Percentiles rank a stretch among this genome's conserved stretches.
phyloP scores from a whole-genome alignment of 2,888 invertebrate genomes.

The Trisateles emortualis region DNA sequence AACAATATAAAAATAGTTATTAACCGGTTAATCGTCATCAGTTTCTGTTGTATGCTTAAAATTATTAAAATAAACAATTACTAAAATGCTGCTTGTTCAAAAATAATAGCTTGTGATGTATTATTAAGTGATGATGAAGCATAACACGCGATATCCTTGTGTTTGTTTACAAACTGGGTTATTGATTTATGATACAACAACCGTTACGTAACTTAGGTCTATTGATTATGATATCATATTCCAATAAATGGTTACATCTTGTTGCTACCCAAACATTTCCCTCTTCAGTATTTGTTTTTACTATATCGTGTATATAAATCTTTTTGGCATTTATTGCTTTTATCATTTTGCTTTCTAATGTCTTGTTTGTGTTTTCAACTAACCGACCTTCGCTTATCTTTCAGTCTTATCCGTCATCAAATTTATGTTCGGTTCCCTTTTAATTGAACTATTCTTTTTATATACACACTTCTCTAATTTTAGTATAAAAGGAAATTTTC shows the following conservation, averaged over 20 bases:
- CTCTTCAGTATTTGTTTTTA: slow-evolving; percentile 1
- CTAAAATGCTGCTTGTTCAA: slow-evolving; percentile 32
- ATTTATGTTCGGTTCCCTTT: slow-evolving; percentile 13
- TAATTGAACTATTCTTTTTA: slow-evolving; percentile 15
- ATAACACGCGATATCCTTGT: slow-evolving; percentile 47
- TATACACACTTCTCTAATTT: slow-evolving; percentile 4
- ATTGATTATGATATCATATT: slow-evolving; percentile 50
- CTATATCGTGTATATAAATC: slow-evolving; percentile 27
- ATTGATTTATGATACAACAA: slow-evolving; percentile 52
- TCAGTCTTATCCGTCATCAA: slow-evolving; percentile 26
- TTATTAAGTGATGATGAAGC: slow-evolving; percentile 49
- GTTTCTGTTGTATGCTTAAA: background rate
- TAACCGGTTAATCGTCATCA: background rate
- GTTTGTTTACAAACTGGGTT: slow-evolving; percentile 52
- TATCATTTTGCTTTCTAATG: slow-evolving; percentile 21
- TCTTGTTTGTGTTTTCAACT: slow-evolving; percentile 22
- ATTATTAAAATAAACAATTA: slow-evolving; percentile 18
- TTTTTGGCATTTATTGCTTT: slow-evolving; percentile 25
- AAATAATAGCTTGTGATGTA: slow-evolving; percentile 46
- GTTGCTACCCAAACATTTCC: slow-evolving; percentile 15
- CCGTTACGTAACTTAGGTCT: slow-evolving; percentile 44
- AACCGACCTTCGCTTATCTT: slow-evolving; percentile 21
- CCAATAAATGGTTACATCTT: slow-evolving; percentile 15
- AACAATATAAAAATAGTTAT: too few species aligned
- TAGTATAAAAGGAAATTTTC: slow-evolving; percentile 4